Evolutionary conservation across 2,113 vertebrate genomes (phyloP).

Genomic region (Paramormyrops kingsleyae): DNA sequence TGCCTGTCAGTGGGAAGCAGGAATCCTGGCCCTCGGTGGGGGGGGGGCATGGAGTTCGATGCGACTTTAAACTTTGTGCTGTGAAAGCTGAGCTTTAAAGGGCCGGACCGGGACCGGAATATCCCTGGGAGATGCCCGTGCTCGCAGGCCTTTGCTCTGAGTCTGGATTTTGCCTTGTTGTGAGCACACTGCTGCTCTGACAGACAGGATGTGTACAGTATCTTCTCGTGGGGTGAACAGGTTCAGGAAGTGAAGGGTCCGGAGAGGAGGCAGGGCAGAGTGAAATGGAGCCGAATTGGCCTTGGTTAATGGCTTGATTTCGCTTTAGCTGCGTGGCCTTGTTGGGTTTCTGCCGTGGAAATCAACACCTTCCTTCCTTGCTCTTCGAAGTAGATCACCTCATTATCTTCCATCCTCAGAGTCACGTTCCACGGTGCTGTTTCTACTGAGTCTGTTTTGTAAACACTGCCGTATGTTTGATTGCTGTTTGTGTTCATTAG

Average conservation of each 20-base stretch:
- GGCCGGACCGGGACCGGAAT: background rate
- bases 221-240: conserved; percentile 28
- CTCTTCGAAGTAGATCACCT: background rate
- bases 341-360: background rate
- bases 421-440: background rate
- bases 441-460: conserved; percentile 14
- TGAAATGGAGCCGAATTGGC: background rate
- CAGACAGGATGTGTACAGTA: conserved; percentile 23
- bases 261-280: background rate
- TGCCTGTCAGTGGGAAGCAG: background rate
- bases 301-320: background rate
- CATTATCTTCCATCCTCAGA: background rate
- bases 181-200: conserved; percentile 19
- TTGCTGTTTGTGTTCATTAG: conserved; percentile 21
- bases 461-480: conserved; percentile 26
- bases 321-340: background rate
- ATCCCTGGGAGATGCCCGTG: background rate
- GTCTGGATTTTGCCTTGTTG: conserved; percentile 27
- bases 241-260: conserved; percentile 23
- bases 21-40: background rate
- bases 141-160: conserved; percentile 20
- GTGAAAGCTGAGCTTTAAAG: conserved; percentile 32
- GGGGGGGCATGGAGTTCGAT: background rate
- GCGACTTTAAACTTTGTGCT: conserved; percentile 18
- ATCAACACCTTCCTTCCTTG: background rate